Evolutionary conservation across 2,113 vertebrate genomes (phyloP), one percentile per base, ranked within the genome.

Genomic region (Edolisoma coerulescens): DNA sequence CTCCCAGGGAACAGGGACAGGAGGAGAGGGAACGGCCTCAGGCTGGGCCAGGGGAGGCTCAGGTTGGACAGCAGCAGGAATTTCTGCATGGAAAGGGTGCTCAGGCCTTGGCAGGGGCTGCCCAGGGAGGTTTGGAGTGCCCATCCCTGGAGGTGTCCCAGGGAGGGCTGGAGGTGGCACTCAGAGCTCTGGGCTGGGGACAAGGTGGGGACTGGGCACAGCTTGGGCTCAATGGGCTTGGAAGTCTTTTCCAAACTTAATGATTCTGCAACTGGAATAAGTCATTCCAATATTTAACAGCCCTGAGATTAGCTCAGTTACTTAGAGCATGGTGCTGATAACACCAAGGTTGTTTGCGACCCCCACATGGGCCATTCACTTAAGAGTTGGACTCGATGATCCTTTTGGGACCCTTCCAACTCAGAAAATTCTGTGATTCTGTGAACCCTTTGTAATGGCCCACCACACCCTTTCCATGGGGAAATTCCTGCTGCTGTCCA

Each of bases 181-280:
- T 53, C 8, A 69, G 64, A 7, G 74, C 84, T 61, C 74, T 69
- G 84, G 73, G 61, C 73, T 86, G 73, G 84, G 73, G 47, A 63
- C 65, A 63, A 21, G 65, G 65, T 54, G 75, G 65, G 39, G 0
- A 60, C 8, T 0, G 11, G 42, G 54, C 47, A 87, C 64, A n/a
- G 54, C 12, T 33, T 5, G 74, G 19, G 16, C 47, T n/a, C 2
- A 0, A 2, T 44, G 53, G 45, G 0, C 63, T 77, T 0, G 33
- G 7, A 53, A 8, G 22, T 1, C 3, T 77, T 60, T 6, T 33
- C 63, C 45, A 61, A 0, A 12, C 2, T 13, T 0, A 33, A 0
- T 16, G 15, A 17, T 69, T 37, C 39, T 61, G 39, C 10, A 33
- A 16, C 3, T 61, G 33, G 28, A 45, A 44, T 19, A 39, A 69